Conservation (phyloP, 2,888 invertebrate species). For the Leistus spinibarbis region DNA sequence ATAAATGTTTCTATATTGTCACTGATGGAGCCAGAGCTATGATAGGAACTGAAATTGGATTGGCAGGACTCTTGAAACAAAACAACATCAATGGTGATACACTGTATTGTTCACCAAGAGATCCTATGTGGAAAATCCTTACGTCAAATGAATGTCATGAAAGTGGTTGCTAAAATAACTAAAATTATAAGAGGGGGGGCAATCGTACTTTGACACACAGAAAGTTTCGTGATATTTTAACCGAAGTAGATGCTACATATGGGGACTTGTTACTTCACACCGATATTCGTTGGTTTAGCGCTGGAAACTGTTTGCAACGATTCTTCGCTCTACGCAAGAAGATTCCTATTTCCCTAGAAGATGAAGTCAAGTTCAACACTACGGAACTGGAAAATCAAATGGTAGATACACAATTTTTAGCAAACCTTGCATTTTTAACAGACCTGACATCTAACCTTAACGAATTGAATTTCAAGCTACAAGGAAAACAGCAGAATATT, state of each 20-base stretch:
- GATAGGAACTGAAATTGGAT: conserved; percentile 33
- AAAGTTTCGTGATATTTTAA: conserved; percentile 31
- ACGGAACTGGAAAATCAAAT: conserved; percentile 41
- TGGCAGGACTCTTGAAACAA: conserved; percentile 39
- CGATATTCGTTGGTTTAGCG: conserved; percentile 28
- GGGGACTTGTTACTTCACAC: conserved; percentile 32
- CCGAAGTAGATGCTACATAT: conserved; percentile 26
- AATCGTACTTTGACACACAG: conserved; percentile 31
- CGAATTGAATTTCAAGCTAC: conserved; percentile 39
- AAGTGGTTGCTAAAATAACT: conserved; percentile 32
- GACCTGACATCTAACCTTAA: conserved; percentile 41
- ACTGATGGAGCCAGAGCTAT: conserved; percentile 40
- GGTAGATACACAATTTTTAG: conserved; percentile 41
- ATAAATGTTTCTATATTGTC: conserved; percentile 34
- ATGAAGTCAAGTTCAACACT: conserved; percentile 41
- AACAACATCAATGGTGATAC: conserved; percentile 36
- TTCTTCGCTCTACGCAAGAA: conserved; percentile 35
- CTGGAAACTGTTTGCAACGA: conserved; percentile 36
- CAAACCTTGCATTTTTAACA: conserved; percentile 38
- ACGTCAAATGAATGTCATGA: conserved; percentile 22
- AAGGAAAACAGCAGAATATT: conserved; percentile 36
- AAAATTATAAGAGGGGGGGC: conserved; percentile 38
- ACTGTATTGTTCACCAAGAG: conserved; percentile 38
- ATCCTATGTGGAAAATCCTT: conserved; percentile 19
- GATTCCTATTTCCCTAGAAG: conserved; percentile 40